Base-by-base conservation (phyloP, 2,888 invertebrate species). In the Caenorhabditis macrosperma region DNA sequence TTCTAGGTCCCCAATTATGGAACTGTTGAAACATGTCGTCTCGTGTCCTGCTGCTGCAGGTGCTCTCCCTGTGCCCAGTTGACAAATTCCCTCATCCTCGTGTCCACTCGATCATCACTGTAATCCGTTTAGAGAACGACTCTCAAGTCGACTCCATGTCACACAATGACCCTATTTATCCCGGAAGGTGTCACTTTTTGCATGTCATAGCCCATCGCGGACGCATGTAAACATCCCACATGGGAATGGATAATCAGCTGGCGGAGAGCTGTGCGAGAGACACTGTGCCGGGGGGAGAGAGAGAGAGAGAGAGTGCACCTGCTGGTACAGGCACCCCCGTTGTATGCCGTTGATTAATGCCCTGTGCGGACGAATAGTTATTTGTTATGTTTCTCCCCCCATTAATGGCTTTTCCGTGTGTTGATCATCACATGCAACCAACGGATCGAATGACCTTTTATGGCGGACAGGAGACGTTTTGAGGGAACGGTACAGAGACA, bases 201-300 rank as follows among this genome's bases (percentile, higher is more conserved):
- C 28, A 52, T 59, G 60, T 30, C 28, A 69, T 71, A 61, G 52
- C n/a, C n/a, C n/a, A n/a, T n/a, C n/a, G n/a, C n/a, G n/a, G n/a
- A n/a, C n/a, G n/a, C 71, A 61, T 60, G 68, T 69, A 69, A 69
- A 69, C 68, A 69, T 60, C 26, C n/a, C n/a, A n/a, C n/a, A 60
- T 54, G 30, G 28, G 71, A 71, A 71, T 71, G 71, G 71, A 71
- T 71, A 71, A 71, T 71, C 71, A 71, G 71, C 71, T 71, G 61
- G 38, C 57, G 9, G 54, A 1, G 46, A n/a, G n/a, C n/a, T 22
- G 20, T 48, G 44, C 66, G 67, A 28, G 57, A 38, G 38, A 35
- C 50, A 24, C 26, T n/a, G n/a, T n/a, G n/a, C 4, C 38, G 35
- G 9, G 20, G 33, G 30, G 15, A 9, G 10, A 66, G 41, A 59